Base-by-base conservation (phyloP, 2,113 vertebrate species). In the Ameiurus melas region DNA sequence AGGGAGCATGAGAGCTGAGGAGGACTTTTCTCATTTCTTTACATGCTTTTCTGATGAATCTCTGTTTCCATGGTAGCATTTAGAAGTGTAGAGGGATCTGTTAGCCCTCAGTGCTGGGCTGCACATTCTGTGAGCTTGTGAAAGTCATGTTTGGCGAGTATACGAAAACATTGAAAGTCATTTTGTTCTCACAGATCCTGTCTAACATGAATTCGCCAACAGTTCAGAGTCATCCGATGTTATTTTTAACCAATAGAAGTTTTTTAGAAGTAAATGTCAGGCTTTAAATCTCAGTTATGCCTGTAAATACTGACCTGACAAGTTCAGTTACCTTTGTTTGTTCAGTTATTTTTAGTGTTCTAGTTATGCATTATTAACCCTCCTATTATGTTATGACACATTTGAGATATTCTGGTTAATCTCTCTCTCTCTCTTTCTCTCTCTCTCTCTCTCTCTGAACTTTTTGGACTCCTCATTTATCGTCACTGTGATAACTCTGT, bases 21-120 rank as follows among this genome's bases (percentile, higher is more conserved):
- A 36, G 75, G 10, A 80, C 4, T 39, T 64, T 86, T 51, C 84
- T 58, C n/a, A 7, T 98, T 97, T 94, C 98, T 97, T 66, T 78
- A 19, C 47, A 19, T 30, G 47, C 77, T 53, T 79, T 79, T 53
- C 17, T 9, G 30, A 6, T 55, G 5, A 83, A 64, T 30, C 25
- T 25, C 14, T 30, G 83, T 84, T 84, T 51, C 83, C 62, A 84
- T 84, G 62, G 62, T 33, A 68, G 62, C 36, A 22, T 43, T 36
- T 43, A 39, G 20, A 64, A 16, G 77, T 30, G 27, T 30, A 9
- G 77, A 55, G 17, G 1, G n/a, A 16, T 53, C 5, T 47, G 20
- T n/a, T 79, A 51, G 47, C 47, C 10, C 53, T 30, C 47, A 79
- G 77, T 47, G 14, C 14, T n/a, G 33, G 8, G 39, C 73, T 77